Conservation (phyloP, 2,113 vertebrate species). For the Motacilla tschutschensis region DNA sequence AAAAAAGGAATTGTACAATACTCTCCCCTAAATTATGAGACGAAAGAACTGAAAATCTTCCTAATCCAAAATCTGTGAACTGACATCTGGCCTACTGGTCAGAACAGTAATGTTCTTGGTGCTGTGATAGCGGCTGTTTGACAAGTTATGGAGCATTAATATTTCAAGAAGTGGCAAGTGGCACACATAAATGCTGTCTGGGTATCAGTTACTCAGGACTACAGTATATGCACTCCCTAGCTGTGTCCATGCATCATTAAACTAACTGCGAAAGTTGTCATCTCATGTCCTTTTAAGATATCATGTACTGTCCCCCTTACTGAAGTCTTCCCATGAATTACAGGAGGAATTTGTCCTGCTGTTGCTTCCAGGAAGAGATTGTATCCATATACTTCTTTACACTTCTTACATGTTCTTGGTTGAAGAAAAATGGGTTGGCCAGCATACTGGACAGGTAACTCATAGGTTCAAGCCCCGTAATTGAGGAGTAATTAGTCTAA, state of each 20-base stretch:
- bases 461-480: not conserved
- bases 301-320: fast-evolving
- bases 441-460: not conserved
- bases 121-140: not conserved
- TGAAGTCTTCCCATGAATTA: not conserved
- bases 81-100: not conserved
- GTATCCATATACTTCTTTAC: not conserved
- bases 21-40: not conserved
- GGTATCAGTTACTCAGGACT: not conserved
- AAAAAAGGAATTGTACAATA: not conserved
- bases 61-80: not conserved
- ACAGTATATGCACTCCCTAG: not conserved
- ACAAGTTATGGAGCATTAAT: not conserved
- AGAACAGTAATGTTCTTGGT: not conserved
- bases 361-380: not conserved
- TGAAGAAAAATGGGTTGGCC: not conserved
- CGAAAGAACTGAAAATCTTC: not conserved
- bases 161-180: not conserved
- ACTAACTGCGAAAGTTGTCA: not conserved
- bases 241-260: not conserved
- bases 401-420: not conserved
- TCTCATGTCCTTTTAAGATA: not conserved
- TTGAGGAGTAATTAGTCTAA: not conserved
- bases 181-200: not conserved
- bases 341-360: not conserved